Evolutionary conservation across 2,888 invertebrate species (phyloP).

Genomic region (Crossocerus cetratus): DNA sequence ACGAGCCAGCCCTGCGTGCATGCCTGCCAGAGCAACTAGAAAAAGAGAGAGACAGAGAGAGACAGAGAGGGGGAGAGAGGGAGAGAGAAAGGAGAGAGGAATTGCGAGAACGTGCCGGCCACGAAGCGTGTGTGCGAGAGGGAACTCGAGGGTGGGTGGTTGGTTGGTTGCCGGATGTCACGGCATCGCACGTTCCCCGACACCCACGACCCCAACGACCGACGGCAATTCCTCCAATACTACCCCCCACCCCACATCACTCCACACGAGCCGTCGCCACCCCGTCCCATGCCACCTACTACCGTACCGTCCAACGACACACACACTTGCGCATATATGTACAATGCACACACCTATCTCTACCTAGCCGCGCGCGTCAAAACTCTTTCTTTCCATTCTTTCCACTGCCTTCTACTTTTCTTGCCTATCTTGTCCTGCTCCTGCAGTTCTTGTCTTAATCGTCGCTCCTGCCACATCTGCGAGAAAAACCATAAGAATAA

Average conservation of each 20-base stretch:
- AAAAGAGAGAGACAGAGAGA: neutral
- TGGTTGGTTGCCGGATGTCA: conserved; percentile 4
- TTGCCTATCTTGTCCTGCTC: conserved; percentile 19
- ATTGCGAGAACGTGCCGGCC: neutral
- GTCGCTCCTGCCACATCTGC: too few relatives aligned
- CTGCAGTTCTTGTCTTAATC: too few relatives aligned
- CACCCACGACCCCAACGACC: neutral
- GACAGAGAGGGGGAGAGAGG: neutral
- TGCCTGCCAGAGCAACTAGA: neutral
- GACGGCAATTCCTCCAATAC: neutral
- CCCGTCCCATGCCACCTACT: conserved; percentile 1
- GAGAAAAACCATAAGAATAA: too few relatives aligned
- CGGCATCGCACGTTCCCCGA: neutral
- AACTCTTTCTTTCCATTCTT: conserved; percentile 13
- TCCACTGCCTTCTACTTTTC: conserved; percentile 34
- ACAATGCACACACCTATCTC: neutral
- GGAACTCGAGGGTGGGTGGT: neutral
- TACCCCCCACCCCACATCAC: neutral
- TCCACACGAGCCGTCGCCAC: conserved; percentile 4
- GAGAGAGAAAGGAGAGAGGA: neutral
- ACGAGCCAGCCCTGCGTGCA: too few relatives aligned
- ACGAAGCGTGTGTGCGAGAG: neutral
- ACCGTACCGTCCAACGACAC: neutral
- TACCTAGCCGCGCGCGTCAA: too few relatives aligned
- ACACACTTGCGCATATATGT: neutral